Percentiles rank a stretch among this genome's conserved stretches.
Evolutionary conservation across 2,113 vertebrate genomes (phyloP).

Genomic region (Potamarius usumacintae): DNA sequence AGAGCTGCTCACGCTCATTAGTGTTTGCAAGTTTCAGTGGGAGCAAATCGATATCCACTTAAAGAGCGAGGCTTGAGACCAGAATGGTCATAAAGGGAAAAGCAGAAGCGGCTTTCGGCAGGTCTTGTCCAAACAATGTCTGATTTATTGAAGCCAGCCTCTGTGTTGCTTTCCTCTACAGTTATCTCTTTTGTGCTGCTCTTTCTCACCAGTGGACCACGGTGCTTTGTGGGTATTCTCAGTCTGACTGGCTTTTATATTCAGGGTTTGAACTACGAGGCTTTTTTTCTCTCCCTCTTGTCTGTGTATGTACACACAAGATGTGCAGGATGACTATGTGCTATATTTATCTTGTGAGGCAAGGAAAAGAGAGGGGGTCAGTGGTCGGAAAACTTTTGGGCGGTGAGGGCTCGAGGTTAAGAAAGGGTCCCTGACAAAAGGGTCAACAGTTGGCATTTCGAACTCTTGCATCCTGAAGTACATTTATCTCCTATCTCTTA

Average conservation of each 20-base stretch:
- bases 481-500: constrained; percentile 45
- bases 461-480: constrained; percentile 68
- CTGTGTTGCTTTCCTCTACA: not conserved
- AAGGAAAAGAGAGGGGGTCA: constrained; percentile 50
- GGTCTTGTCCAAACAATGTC: constrained; percentile 44
- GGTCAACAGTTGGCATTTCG: constrained; percentile 70
- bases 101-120: constrained; percentile 18
- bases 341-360: constrained; percentile 75
- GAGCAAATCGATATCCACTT: constrained; percentile 38
- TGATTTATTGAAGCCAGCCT: constrained; percentile 21
- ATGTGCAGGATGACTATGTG: constrained; percentile 65
- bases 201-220: constrained; percentile 28
- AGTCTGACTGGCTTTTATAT: constrained; percentile 46
- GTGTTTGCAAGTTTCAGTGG: constrained; percentile 51
- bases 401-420: constrained; percentile 61
- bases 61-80: constrained; percentile 56
- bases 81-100: constrained; percentile 25
- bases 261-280: constrained; percentile 27
- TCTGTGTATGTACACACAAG: constrained; percentile 46
- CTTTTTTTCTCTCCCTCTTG: constrained; percentile 31
- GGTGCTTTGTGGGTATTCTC: constrained; percentile 37
- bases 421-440: constrained; percentile 55
- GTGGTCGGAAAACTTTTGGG: constrained; percentile 73
- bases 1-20: constrained; percentile 79
- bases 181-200: not conserved